phyloP scores from a whole-genome alignment of 2,888 invertebrate genomes.

The Eristalis pertinax region DNA sequence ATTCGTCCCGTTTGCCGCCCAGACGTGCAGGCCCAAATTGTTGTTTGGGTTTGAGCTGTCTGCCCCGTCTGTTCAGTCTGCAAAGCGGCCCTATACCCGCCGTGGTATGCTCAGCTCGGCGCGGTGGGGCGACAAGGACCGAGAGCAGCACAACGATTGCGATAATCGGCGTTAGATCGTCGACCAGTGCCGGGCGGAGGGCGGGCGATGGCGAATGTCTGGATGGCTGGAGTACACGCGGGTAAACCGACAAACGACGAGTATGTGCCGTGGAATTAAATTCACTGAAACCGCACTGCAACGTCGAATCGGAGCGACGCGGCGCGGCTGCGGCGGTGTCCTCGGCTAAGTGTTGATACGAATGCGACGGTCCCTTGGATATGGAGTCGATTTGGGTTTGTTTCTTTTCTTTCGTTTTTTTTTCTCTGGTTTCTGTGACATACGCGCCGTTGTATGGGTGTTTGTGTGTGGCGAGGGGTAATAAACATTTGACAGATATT shows the following conservation, averaged over 20 bases:
- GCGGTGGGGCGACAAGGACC: neutral
- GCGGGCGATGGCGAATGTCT: conserved; percentile 31
- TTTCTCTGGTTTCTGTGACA: conserved; percentile 13
- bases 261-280: conserved; percentile 66
- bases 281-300: conserved; percentile 60
- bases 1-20: conserved; percentile 42
- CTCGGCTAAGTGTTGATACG: conserved; percentile 54
- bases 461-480: conserved; percentile 3
- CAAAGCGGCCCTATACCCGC: conserved; percentile 3
- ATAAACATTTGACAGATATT: conserved; percentile 60
- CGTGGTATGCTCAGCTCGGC: neutral
- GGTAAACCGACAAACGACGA: conserved; percentile 50
- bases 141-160: conserved; percentile 14
- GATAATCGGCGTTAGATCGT: conserved; percentile 62
- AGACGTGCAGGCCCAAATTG: conserved; percentile 44
- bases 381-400: conserved; percentile 9
- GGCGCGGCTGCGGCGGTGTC: neutral
- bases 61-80: conserved; percentile 28
- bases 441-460: conserved; percentile 28
- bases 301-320: conserved; percentile 21
- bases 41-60: conserved; percentile 46
- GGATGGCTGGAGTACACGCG: conserved; percentile 39
- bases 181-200: neutral
- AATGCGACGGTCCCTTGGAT: conserved; percentile 57
- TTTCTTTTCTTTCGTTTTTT: neutral